phyloP scores from a whole-genome alignment of 2,113 vertebrate species.

The Uria lomvia region DNA sequence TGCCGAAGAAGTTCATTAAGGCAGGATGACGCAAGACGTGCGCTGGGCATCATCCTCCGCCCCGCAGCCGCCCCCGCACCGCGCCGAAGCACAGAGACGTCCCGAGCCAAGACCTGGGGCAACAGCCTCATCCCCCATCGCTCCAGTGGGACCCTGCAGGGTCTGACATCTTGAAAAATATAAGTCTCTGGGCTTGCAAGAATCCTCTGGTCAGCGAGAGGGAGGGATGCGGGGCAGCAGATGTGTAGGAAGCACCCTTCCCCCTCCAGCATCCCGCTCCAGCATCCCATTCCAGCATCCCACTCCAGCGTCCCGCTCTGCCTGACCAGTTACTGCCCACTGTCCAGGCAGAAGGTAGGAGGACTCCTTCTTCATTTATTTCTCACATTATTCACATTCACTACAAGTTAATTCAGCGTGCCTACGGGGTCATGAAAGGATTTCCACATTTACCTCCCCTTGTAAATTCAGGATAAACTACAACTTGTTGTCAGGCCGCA shows the following conservation, averaged over 20 bases:
- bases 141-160: not conserved
- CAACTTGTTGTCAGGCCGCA: not conserved
- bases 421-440: not conserved
- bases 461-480: not conserved
- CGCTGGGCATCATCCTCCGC: fast-evolving
- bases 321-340: fast-evolving
- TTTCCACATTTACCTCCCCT: not conserved
- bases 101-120: not conserved
- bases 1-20: not conserved
- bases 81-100: not conserved
- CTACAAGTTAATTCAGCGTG: not conserved
- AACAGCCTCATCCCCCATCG: not conserved
- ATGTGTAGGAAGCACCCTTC: fast-evolving
- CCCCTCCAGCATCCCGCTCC: not conserved
- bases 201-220: not conserved
- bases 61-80: not conserved
- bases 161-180: fast-evolving
- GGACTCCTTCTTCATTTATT: not conserved
- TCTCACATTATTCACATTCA: not conserved
- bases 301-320: fast-evolving
- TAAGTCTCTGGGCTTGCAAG: not conserved
- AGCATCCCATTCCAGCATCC: not conserved
- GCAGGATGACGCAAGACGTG: not conserved
- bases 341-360: not conserved
- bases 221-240: not conserved